Evolutionary conservation across 2,797 vertebrate species (phyloP).

Genomic region (Lophura swinhoii): DNA sequence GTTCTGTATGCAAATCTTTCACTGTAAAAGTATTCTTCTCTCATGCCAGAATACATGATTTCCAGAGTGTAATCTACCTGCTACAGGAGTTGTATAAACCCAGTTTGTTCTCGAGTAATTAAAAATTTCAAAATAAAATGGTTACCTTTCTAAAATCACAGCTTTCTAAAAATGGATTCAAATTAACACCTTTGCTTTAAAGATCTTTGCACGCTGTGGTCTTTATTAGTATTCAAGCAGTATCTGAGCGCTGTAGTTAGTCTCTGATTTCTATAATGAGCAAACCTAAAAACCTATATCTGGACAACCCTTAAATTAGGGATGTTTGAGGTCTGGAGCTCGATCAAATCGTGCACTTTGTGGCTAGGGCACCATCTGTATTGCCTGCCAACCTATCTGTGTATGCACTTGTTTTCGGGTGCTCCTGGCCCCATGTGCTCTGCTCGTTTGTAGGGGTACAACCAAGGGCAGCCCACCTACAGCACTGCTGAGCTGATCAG

Average conservation of each 20-base stretch:
- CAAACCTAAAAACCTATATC: background rate
- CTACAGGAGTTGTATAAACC: slow-evolving; percentile 41
- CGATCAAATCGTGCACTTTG: background rate
- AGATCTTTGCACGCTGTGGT: background rate
- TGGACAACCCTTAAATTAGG: slow-evolving; percentile 10
- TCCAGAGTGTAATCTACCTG: slow-evolving; percentile 27
- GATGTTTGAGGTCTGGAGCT: slow-evolving; percentile 23
- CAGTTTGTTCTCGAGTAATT: slow-evolving; percentile 61
- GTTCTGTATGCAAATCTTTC: background rate
- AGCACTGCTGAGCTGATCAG: background rate
- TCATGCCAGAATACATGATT: background rate
- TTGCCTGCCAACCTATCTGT: background rate
- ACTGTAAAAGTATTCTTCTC: background rate
- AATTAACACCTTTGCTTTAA: slow-evolving; percentile 44
- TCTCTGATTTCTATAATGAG: background rate
- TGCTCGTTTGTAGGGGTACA: background rate
- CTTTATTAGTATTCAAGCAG: background rate
- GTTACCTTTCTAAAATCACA: background rate
- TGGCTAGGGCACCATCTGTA: background rate
- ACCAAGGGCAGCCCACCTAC: background rate
- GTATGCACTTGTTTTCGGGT: background rate
- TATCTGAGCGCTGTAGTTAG: background rate
- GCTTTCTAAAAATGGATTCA: slow-evolving; percentile 54
- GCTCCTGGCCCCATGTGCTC: background rate
- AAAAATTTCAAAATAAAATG: background rate